Evolutionary conservation across 2,113 vertebrate genomes (phyloP).

Genomic region (Callaeas wilsoni): DNA sequence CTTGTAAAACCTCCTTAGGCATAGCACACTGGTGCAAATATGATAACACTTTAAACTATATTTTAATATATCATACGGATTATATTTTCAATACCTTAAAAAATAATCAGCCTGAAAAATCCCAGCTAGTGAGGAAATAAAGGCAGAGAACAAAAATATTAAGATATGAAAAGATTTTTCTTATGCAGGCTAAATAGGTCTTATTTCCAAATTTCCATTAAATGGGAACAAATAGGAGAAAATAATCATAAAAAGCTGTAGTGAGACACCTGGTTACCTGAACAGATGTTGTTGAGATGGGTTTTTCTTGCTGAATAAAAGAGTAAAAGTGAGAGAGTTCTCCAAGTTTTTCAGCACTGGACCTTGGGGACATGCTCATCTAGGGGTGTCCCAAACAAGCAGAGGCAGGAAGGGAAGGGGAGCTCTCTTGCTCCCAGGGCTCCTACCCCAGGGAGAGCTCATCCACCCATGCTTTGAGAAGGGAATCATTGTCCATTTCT

Average conservation of each 20-base stretch:
- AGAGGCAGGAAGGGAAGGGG: background rate
- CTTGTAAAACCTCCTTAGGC: background rate
- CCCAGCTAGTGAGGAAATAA: background rate
- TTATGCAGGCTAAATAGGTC: background rate
- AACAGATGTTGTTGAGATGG: background rate
- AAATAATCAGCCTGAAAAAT: conserved; percentile 24
- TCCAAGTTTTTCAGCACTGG: background rate
- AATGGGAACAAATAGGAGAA: background rate
- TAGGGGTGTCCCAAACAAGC: no score
- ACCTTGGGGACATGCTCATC: background rate
- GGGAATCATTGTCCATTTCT: background rate
- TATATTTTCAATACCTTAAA: conserved; percentile 23
- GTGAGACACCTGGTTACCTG: background rate
- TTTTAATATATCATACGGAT: background rate
- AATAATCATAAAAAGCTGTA: background rate
- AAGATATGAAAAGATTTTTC: background rate
- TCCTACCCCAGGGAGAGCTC: background rate
- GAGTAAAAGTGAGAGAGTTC: background rate
- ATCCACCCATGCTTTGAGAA: accelerated
- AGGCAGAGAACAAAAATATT: conserved; percentile 2
- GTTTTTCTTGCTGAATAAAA: background rate
- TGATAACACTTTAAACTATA: conserved; percentile 26
- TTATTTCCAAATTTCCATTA: background rate
- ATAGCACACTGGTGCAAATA: background rate
- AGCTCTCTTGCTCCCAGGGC: background rate